Percentiles rank a stretch among this genome's conserved stretches.
phyloP scores from a whole-genome alignment of 2,113 vertebrate genomes.

The Sorex araneus region DNA sequence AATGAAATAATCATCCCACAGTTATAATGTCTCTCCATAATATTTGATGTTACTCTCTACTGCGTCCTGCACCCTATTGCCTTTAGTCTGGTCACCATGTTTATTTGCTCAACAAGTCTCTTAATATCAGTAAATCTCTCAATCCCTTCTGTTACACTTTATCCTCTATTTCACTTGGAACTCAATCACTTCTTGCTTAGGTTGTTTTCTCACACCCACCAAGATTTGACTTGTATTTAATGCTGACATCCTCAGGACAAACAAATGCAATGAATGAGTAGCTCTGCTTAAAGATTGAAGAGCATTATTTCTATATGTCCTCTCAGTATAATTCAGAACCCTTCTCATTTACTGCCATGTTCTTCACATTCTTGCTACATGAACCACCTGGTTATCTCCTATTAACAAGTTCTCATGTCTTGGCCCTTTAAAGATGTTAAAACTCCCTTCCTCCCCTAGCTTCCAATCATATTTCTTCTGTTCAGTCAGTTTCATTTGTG shows the following conservation, averaged over 20 bases:
- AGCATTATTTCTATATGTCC: neutral
- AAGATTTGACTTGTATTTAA: neutral
- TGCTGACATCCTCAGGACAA: neutral
- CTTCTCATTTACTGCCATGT: neutral
- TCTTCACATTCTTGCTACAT: constrained; percentile 1
- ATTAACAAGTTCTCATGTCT: neutral
- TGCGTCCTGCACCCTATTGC: neutral
- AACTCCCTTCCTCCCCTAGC: neutral
- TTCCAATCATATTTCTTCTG: neutral
- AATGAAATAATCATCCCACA: neutral
- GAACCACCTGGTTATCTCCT: neutral
- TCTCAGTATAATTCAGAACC: neutral
- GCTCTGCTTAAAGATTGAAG: constrained; percentile 15
- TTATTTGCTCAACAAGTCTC: neutral
- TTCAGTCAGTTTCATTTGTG: neutral
- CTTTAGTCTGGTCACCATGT: neutral
- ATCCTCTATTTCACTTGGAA: neutral
- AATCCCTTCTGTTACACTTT: neutral
- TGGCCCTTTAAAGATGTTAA: constrained; percentile 2
- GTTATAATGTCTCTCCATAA: constrained; percentile 1
- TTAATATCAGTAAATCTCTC: neutral
- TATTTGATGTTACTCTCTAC: neutral
- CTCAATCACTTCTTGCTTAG: neutral
- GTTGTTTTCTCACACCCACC: constrained; percentile 3
- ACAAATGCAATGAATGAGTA: neutral